These are phyloP conservation scores for Channa striata DNA, from an alignment of 2,797 vertebrate species.

Conservation along the genomic window DNA sequence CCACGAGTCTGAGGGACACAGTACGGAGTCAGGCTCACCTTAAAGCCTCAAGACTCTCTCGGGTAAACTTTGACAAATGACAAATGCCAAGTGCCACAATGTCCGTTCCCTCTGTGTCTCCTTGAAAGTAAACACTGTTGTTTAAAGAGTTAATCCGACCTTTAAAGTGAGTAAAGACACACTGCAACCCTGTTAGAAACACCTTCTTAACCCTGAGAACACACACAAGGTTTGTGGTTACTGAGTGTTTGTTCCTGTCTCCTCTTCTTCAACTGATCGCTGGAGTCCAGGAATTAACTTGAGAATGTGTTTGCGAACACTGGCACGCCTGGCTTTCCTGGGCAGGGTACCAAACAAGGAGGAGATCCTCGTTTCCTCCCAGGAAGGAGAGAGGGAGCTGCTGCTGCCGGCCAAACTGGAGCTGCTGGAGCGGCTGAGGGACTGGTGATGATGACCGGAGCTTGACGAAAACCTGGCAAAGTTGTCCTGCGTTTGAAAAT, in stretches of 20 bases:
- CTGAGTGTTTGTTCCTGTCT: constrained; percentile 50
- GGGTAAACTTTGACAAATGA: constrained; percentile 21
- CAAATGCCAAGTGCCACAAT: constrained; percentile 15
- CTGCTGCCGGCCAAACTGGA: constrained; percentile 86
- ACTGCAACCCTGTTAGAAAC: constrained; percentile 11
- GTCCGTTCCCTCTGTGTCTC: constrained; percentile 21
- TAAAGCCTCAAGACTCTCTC: constrained; percentile 4
- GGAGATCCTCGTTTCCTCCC: constrained; percentile 79
- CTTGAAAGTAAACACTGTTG: constrained; percentile 4
- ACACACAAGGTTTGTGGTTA: no score
- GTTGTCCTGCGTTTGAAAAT: constrained; percentile 48
- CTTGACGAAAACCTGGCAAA: constrained; percentile 32
- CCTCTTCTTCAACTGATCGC: constrained; percentile 91
- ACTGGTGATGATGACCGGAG: constrained; percentile 74
- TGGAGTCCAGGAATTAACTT: constrained; percentile 94
- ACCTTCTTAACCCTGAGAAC: not conserved
- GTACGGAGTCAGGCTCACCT: constrained; percentile 4
- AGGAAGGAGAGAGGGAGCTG: constrained; percentile 87
- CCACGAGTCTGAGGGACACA: constrained; percentile 15
- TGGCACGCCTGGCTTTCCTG: constrained; percentile 84
- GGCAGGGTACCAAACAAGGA: constrained; percentile 92
- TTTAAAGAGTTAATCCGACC: not conserved
- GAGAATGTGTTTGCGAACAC: constrained; percentile 89
- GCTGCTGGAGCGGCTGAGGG: constrained; percentile 84
- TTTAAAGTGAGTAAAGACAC: not conserved